These are phyloP conservation scores for Intellagama lesueurii DNA, from an alignment of 2,797 vertebrate species.

Conservation along the genomic window DNA sequence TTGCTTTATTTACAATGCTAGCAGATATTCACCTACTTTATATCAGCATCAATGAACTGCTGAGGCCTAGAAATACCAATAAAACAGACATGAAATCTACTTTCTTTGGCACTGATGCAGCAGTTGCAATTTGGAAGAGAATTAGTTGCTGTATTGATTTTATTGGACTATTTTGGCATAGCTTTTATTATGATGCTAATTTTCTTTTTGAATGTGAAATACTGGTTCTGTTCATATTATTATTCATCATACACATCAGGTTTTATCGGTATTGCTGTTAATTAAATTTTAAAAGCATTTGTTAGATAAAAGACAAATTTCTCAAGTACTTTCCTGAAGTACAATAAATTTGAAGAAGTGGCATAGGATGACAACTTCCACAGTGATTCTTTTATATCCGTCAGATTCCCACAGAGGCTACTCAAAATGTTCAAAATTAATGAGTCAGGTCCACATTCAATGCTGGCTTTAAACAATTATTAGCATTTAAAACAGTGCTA, in stretches of 20 bases:
- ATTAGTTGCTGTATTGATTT: slow-evolving; percentile 50
- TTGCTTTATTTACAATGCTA: slow-evolving; percentile 15
- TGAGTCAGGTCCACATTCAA: background rate
- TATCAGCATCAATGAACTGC: slow-evolving; percentile 6
- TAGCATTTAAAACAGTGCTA: background rate
- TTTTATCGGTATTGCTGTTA: slow-evolving; percentile 13
- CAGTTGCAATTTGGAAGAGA: slow-evolving; percentile 49
- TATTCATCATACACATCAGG: slow-evolving; percentile 39
- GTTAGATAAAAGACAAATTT: background rate
- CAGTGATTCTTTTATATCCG: slow-evolving; percentile 2
- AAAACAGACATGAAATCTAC: slow-evolving; percentile 37
- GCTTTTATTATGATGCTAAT: slow-evolving; percentile 58
- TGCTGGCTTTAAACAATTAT: too few relatives aligned
- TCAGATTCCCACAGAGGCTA: background rate
- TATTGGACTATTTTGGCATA: slow-evolving; percentile 14
- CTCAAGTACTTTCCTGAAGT: slow-evolving; percentile 19
- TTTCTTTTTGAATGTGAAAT: slow-evolving; percentile 53
- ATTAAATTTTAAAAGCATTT: slow-evolving; percentile 40
- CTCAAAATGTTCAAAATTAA: background rate
- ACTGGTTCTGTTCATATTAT: slow-evolving; percentile 14
- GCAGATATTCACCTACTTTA: slow-evolving; percentile 19
- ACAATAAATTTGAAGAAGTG: slow-evolving; percentile 11
- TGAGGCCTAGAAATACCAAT: slow-evolving; percentile 1
- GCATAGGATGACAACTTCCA: background rate
- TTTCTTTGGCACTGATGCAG: slow-evolving; percentile 39